Conservation (phyloP, 2,888 invertebrate species). For the Rhingia campestris region DNA sequence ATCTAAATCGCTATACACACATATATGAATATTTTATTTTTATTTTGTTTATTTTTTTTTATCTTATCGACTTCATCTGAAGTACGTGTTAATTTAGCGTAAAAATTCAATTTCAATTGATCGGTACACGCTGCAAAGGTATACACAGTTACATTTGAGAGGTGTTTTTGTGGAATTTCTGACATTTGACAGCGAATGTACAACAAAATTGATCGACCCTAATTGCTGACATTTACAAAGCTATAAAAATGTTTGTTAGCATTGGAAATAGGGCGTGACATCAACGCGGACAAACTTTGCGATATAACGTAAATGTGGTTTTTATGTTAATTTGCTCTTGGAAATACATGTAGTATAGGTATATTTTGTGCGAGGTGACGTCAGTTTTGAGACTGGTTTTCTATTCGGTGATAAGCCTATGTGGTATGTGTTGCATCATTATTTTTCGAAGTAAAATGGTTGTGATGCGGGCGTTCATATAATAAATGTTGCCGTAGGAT, state of each 20-base stretch:
- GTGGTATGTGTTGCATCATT: too few relatives aligned
- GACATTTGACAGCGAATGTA: not conserved
- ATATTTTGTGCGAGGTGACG: not conserved
- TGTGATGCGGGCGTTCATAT: too few relatives aligned
- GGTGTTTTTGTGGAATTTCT: not conserved
- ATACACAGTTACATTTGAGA: not conserved
- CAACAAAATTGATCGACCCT: not conserved
- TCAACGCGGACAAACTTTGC: not conserved
- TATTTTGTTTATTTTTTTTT: not conserved
- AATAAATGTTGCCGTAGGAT: too few relatives aligned
- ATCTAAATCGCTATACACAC: not conserved
- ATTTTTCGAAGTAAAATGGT: not conserved
- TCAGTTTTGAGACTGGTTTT: not conserved
- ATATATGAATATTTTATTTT: not conserved
- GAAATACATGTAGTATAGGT: not conserved
- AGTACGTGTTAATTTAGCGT: conserved; percentile 4
- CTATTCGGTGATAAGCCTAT: not conserved
- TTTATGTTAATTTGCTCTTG: not conserved
- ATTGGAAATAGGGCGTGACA: not conserved
- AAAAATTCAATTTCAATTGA: conserved; percentile 26
- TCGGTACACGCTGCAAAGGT: not conserved
- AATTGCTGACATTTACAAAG: not conserved
- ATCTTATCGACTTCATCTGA: not conserved
- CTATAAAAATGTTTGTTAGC: not conserved
- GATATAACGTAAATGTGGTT: not conserved